Evolutionary conservation across 2,888 invertebrate species (phyloP).

Genomic region (Habroteleia sp.): DNA sequence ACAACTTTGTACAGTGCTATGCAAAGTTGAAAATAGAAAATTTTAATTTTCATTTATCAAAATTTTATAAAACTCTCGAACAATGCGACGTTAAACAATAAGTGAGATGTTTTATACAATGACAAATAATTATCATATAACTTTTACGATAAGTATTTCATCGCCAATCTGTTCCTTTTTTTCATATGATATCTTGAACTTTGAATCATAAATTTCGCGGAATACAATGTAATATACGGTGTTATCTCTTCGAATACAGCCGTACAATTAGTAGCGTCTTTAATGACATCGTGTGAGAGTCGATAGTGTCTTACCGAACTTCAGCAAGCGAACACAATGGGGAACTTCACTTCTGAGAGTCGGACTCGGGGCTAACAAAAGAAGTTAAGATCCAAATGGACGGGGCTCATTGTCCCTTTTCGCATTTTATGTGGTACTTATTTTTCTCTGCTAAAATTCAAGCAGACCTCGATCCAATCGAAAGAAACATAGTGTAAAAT

Average conservation of each 20-base stretch:
- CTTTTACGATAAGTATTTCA: constrained; percentile 30
- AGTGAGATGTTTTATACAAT: neutral
- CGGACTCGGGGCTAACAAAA: constrained; percentile 37
- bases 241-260: constrained; percentile 39
- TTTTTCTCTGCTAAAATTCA: constrained; percentile 7
- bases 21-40: no score
- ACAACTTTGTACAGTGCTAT: no score
- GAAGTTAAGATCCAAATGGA: constrained; percentile 7
- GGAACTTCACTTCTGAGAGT: constrained; percentile 35
- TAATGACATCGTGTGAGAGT: constrained; percentile 48
- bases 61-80: no score
- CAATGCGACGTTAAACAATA: neutral
- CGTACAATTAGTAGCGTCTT: constrained; percentile 50
- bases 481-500: neutral
- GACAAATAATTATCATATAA: neutral
- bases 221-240: constrained; percentile 44
- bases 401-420: constrained; percentile 20
- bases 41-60: no score
- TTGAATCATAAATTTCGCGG: constrained; percentile 38
- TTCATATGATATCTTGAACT: constrained; percentile 13
- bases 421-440: constrained; percentile 1
- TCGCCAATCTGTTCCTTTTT: constrained; percentile 1
- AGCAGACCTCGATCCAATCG: neutral
- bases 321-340: constrained; percentile 34
- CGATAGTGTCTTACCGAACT: constrained; percentile 31